A percentile compares a stretch with the other conserved stretches of the same genome.
These are phyloP conservation scores for Melanotaenia nigrans DNA, from an alignment of 2,797 vertebrate genomes.

Conservation along the genomic window DNA sequence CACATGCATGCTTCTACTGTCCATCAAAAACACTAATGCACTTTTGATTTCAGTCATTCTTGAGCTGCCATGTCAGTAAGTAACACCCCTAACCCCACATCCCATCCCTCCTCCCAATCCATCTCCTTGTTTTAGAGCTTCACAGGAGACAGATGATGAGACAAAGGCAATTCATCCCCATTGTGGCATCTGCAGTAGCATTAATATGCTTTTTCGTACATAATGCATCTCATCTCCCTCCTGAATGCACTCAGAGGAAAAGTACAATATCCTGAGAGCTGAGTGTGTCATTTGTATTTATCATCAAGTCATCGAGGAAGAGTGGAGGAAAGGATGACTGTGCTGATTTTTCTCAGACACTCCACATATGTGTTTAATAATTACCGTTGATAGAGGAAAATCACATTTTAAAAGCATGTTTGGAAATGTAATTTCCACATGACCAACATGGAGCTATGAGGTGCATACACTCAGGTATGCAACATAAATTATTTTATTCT, in stretches of 20 bases:
- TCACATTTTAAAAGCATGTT: not conserved
- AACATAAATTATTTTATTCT: too few species aligned
- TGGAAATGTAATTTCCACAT: constrained; percentile 1
- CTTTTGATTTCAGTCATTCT: constrained; percentile 62
- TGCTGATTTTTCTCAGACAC: constrained; percentile 5
- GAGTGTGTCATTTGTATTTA: constrained; percentile 60
- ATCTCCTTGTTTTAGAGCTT: constrained; percentile 15
- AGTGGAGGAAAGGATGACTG: constrained; percentile 12
- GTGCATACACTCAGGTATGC: not conserved
- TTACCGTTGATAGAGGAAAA: constrained; percentile 5
- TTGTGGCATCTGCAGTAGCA: constrained; percentile 46
- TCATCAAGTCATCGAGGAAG: constrained; percentile 41
- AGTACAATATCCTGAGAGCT: constrained; percentile 65
- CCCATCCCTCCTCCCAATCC: not conserved
- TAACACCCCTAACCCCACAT: constrained; percentile 1
- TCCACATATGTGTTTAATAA: constrained; percentile 19
- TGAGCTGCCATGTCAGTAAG: constrained; percentile 52
- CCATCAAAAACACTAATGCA: constrained; percentile 64
- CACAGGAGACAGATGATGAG: constrained; percentile 53
- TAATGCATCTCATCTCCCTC: constrained; percentile 62
- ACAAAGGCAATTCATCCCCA: constrained; percentile 60
- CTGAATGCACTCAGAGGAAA: constrained; percentile 50
- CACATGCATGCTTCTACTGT: constrained; percentile 40
- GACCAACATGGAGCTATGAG: not conserved
- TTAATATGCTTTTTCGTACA: constrained; percentile 57